These are phyloP conservation scores for Sebastes reedi DNA, from an alignment of 2,797 vertebrate species.

Conservation along the genomic window DNA sequence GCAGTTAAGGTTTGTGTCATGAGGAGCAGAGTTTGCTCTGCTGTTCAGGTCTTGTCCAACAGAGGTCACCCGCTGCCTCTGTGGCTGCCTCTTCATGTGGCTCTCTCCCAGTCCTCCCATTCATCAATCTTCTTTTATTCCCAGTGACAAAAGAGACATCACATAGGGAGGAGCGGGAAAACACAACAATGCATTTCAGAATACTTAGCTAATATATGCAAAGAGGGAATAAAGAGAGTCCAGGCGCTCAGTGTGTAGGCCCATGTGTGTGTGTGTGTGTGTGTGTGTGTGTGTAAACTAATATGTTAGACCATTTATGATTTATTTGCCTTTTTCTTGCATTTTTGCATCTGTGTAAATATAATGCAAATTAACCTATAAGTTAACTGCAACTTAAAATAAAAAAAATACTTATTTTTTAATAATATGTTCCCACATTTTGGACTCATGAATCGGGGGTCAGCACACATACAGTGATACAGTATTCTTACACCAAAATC, in stretches of 20 bases:
- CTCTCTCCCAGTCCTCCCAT: conserved; percentile 48
- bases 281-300: conserved; percentile 10
- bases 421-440: background rate
- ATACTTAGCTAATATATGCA: conserved; percentile 73
- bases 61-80: conserved; percentile 47
- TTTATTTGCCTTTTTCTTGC: background rate
- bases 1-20: background rate
- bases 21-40: background rate
- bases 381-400: background rate
- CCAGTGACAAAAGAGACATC: conserved; percentile 78
- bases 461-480: background rate
- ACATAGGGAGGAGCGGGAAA: conserved; percentile 78
- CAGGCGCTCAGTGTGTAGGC: conserved; percentile 19
- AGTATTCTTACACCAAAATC: conserved; percentile 4
- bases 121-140: conserved; percentile 78
- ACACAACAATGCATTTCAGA: conserved; percentile 74
- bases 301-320: background rate
- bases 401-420: background rate
- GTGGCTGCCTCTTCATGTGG: background rate
- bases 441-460: background rate
- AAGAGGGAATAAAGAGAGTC: conserved; percentile 62
- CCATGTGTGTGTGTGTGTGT: conserved; percentile 34
- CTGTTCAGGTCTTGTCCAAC: conserved; percentile 51
- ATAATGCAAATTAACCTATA: background rate
- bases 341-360: background rate